Conservation (phyloP, 2,888 invertebrate species). For the Caenorhabditis panamensis region DNA sequence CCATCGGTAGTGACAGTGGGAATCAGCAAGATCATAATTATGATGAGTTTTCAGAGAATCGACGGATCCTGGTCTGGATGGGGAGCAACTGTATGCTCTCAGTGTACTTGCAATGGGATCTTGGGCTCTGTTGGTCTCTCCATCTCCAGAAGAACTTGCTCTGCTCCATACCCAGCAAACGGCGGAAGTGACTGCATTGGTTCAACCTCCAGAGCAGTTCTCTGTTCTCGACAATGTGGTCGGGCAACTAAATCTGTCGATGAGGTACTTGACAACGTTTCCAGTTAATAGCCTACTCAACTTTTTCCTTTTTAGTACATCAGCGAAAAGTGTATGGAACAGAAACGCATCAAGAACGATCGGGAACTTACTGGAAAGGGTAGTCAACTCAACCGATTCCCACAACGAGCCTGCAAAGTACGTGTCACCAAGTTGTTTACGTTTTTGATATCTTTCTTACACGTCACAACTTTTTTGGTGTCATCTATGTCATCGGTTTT, state of each 20-base stretch:
- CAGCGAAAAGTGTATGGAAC: slow-evolving; percentile 77
- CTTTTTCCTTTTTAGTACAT: slow-evolving; percentile 75
- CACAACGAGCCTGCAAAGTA: slow-evolving; percentile 81
- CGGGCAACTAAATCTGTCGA: slow-evolving; percentile 72
- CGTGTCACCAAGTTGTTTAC: slow-evolving; percentile 6
- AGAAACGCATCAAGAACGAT: slow-evolving; percentile 77
- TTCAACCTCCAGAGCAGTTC: slow-evolving; percentile 71
- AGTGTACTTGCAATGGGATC: slow-evolving; percentile 77
- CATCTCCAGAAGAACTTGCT: slow-evolving; percentile 73
- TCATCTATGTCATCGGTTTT: slow-evolving; percentile 32
- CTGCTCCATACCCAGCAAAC: slow-evolving; percentile 78
- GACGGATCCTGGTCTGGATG: slow-evolving; percentile 80
- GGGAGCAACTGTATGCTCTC: slow-evolving; percentile 73
- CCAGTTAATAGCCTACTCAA: slow-evolving; percentile 5
- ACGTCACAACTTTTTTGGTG: slow-evolving; percentile 32
- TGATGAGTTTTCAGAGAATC: slow-evolving; percentile 64
- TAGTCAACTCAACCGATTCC: slow-evolving; percentile 78
- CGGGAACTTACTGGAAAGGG: slow-evolving; percentile 80
- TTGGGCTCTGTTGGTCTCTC: slow-evolving; percentile 63
- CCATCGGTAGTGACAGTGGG: slow-evolving; percentile 22
- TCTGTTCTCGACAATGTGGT: slow-evolving; percentile 76
- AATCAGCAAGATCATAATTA: no score
- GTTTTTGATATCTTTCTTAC: slow-evolving; percentile 7
- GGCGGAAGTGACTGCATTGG: slow-evolving; percentile 80
- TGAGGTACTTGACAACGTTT: slow-evolving; percentile 69